Evolutionary conservation across 2,888 invertebrate genomes (phyloP).

Genomic region (Pachydiplax longipennis): DNA sequence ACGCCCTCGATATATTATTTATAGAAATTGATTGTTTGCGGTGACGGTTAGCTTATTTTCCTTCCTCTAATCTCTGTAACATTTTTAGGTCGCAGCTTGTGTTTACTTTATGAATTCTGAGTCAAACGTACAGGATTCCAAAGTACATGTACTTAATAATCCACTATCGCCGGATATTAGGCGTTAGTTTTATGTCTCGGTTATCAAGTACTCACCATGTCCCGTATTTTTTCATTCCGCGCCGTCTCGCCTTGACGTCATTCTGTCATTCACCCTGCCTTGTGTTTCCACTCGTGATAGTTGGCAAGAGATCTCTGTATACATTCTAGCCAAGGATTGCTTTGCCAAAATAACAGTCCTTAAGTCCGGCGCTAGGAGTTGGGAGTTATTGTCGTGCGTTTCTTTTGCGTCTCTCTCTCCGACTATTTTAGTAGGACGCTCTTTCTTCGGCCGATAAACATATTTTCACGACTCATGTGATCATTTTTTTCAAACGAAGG

Average conservation of each 20-base stretch:
- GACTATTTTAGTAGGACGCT: background rate
- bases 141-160: no score
- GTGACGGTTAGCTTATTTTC: no score
- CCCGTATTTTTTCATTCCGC: background rate
- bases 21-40: no score
- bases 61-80: no score
- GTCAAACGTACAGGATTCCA: no score
- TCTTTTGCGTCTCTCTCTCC: background rate
- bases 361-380: background rate
- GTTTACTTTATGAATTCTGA: no score
- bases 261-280: slow-evolving; percentile 31
- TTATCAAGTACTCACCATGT: background rate
- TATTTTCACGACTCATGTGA: background rate
- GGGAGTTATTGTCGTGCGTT: background rate
- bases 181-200: no score
- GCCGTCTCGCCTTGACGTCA: slow-evolving; percentile 8
- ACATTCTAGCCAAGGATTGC: slow-evolving; percentile 28
- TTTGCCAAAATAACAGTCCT: slow-evolving; percentile 29
- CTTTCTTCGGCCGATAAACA: background rate
- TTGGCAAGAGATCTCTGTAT: slow-evolving; percentile 26
- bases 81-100: no score
- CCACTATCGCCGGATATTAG: no score
- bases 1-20: no score
- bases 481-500: no score
- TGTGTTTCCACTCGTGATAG: slow-evolving; percentile 20